Evolutionary conservation across 2,113 vertebrate genomes (phyloP).

Genomic region (Phrynosoma blainvillii): DNA sequence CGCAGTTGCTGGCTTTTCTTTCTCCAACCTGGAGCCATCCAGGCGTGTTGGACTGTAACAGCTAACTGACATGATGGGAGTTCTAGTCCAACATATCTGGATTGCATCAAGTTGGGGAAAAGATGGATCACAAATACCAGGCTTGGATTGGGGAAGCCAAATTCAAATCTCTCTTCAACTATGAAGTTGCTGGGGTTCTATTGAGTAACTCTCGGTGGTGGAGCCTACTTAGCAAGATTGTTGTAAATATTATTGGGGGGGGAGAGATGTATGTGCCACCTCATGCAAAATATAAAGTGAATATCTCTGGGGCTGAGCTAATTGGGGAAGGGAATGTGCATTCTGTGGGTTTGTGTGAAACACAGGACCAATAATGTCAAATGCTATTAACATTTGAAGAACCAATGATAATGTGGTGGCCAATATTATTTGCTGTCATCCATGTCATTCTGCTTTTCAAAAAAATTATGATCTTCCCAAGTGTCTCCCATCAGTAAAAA

Average conservation of each 20-base stretch:
- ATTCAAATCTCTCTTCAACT: neutral
- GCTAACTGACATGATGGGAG: too few species aligned
- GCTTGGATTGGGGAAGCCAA: neutral
- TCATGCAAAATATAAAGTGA: neutral
- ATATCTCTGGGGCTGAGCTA: neutral
- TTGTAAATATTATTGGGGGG: too few species aligned
- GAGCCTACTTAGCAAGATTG: too few species aligned
- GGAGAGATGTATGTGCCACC: neutral
- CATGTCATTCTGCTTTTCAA: neutral
- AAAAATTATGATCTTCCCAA: neutral
- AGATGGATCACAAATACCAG: neutral
- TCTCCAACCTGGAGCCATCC: too few species aligned
- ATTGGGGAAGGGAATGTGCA: too few species aligned
- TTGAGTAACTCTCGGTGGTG: too few species aligned
- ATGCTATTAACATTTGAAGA: too few species aligned
- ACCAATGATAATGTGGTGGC: too few species aligned
- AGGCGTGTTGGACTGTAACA: too few species aligned
- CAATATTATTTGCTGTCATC: neutral
- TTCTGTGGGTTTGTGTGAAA: neutral
- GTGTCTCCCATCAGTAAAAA: neutral
- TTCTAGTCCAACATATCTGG: neutral
- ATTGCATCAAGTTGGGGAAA: neutral
- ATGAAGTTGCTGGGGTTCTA: neutral
- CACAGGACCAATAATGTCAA: neutral
- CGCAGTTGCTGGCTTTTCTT: too few species aligned